Conservation (phyloP, 2,888 invertebrate genomes). For the Adineta ricciae region DNA sequence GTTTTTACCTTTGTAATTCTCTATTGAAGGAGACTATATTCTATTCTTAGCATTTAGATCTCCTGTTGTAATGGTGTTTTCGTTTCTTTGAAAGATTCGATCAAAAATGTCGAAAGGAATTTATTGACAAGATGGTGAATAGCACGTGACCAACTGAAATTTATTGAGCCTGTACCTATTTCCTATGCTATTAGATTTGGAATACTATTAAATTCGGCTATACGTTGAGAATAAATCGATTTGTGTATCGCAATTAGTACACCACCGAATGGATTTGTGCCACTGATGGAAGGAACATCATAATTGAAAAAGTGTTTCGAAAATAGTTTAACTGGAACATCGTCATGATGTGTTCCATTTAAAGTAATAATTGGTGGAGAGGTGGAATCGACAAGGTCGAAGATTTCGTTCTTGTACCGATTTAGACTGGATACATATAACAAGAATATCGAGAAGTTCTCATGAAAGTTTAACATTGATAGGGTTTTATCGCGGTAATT, state of each 20-base stretch:
- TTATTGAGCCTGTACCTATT: not conserved
- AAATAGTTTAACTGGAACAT: not conserved
- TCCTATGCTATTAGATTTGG: not conserved
- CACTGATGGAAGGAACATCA: not conserved
- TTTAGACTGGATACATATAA: not conserved
- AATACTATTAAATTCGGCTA: not conserved
- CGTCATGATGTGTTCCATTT: conserved; percentile 10
- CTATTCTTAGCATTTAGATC: not conserved
- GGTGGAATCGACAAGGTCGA: not conserved
- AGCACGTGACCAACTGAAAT: not conserved
- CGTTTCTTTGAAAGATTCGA: not conserved
- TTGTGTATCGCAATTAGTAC: not conserved
- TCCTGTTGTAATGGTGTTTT: not conserved
- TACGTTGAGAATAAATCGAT: not conserved
- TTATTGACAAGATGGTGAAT: not conserved
- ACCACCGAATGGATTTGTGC: not conserved
- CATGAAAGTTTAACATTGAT: not conserved
- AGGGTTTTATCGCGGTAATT: not conserved
- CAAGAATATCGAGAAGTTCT: not conserved
- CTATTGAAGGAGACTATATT: not conserved
- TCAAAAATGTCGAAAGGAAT: not conserved
- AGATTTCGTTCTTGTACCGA: not conserved
- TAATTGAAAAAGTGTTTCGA: not conserved
- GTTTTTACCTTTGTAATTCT: not conserved
- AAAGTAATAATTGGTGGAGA: not conserved